Conservation (phyloP, 2,888 invertebrate genomes). For the Sphinx pinastri region DNA sequence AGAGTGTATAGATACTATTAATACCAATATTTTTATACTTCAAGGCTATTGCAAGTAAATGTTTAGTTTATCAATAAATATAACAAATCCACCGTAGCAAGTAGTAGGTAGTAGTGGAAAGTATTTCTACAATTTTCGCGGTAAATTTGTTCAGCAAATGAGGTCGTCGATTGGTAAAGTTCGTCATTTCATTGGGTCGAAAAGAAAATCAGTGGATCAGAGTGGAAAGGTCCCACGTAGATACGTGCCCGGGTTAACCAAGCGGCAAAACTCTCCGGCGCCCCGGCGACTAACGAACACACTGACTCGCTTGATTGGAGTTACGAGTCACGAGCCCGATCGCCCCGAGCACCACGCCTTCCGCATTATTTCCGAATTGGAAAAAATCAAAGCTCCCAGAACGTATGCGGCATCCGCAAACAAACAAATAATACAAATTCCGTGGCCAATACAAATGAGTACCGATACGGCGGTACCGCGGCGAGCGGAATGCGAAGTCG, state of each 20-base stretch:
- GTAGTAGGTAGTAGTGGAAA: not conserved
- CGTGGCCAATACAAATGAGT: constrained; percentile 81
- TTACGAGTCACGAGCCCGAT: constrained; percentile 57
- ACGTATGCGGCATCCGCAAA: constrained; percentile 78
- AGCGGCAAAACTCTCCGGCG: constrained; percentile 64
- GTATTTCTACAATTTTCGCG: constrained; percentile 33
- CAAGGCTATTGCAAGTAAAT: not conserved
- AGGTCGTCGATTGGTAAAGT: constrained; percentile 63
- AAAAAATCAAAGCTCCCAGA: constrained; percentile 81
- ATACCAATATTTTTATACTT: not conserved
- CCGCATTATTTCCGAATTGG: constrained; percentile 80
- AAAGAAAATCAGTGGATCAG: constrained; percentile 78
- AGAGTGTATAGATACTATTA: no score
- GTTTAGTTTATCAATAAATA: not conserved
- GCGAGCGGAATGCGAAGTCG: constrained; percentile 74
- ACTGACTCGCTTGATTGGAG: constrained; percentile 74
- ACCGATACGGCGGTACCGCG: constrained; percentile 74
- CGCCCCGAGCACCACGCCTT: constrained; percentile 70
- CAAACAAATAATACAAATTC: constrained; percentile 81
- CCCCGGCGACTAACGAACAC: constrained; percentile 63
- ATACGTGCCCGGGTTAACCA: constrained; percentile 77
- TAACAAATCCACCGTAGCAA: not conserved
- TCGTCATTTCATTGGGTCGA: constrained; percentile 65
- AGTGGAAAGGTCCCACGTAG: constrained; percentile 78
- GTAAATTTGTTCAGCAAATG: constrained; percentile 59